Percentiles rank a stretch among this genome's conserved stretches.
These are phyloP conservation scores for Spodoptera exigua DNA, from an alignment of 2,888 invertebrate genomes.

Conservation along the genomic window DNA sequence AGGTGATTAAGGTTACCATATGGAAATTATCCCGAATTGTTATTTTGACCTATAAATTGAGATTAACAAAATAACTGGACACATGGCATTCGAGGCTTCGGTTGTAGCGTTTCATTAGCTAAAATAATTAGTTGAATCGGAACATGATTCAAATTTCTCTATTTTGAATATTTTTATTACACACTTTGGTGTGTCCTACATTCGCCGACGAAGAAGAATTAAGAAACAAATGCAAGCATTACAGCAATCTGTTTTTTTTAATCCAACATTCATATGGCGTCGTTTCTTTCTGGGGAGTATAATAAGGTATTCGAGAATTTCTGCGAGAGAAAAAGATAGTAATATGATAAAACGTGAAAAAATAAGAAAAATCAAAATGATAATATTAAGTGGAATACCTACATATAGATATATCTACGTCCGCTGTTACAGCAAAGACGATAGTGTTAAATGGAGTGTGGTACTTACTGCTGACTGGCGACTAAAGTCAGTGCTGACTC, in stretches of 20 bases:
- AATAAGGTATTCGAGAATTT: no score
- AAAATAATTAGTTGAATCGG: conserved; percentile 33
- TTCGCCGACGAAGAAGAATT: no score
- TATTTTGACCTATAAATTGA: conserved; percentile 66
- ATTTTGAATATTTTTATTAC: not conserved
- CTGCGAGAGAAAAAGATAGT: no score
- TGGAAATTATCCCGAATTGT: conserved; percentile 67
- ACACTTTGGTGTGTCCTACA: no score
- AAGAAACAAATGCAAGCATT: no score
- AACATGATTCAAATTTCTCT: not conserved
- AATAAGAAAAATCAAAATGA: not conserved
- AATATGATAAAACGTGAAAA: conserved; percentile 14
- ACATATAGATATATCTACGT: conserved; percentile 4
- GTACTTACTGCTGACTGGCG: conserved; percentile 47
- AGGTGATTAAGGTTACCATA: conserved; percentile 72
- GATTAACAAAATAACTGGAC: conserved; percentile 64
- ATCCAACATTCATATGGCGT: no score
- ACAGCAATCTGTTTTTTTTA: no score
- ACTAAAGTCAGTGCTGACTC: conserved; percentile 47
- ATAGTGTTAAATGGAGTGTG: conserved; percentile 57
- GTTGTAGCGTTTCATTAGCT: conserved; percentile 43
- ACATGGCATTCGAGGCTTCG: conserved; percentile 54
- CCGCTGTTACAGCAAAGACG: conserved; percentile 34
- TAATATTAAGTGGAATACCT: not conserved
- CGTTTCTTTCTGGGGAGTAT: no score